phyloP scores from a whole-genome alignment of 1,140 invertebrate species.

The Tetramorium parvispinum region DNA sequence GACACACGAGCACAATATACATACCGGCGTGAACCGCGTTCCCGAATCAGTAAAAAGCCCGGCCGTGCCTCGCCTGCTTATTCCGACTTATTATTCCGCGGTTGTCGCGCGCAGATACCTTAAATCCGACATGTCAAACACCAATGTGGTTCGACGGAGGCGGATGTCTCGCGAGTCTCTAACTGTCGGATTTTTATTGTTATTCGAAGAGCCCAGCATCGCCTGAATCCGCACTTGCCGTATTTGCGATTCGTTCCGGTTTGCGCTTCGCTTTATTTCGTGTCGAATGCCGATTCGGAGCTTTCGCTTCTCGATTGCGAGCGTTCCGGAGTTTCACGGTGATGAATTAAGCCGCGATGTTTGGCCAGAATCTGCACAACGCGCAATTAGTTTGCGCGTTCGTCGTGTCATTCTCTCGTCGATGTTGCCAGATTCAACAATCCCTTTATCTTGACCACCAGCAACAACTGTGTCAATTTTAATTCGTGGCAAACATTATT shows the following conservation, averaged over 20 bases:
- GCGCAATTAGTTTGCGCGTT: conserved; percentile 26
- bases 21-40: conserved; percentile 43
- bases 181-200: conserved; percentile 59
- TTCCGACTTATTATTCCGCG: conserved; percentile 67
- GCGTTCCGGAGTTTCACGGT: neutral
- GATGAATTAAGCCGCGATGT: conserved; percentile 43
- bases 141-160: conserved; percentile 46
- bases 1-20: conserved; percentile 41
- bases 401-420: neutral
- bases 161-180: conserved; percentile 31
- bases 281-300: neutral
- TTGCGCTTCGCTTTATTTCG: conserved; percentile 24
- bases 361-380: neutral
- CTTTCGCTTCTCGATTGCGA: neutral
- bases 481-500: conserved; percentile 20
- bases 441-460: conserved; percentile 13
- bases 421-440: neutral
- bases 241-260: conserved; percentile 37
- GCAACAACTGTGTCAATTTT: neutral
- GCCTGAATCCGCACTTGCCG: neutral
- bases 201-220: neutral
- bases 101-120: conserved; percentile 69
- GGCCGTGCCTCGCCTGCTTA: conserved; percentile 51
- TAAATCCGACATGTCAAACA: conserved; percentile 74
- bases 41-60: conserved; percentile 55